These are phyloP conservation scores for Mayetiola destructor DNA, from an alignment of 2,888 invertebrate genomes.

Conservation along the genomic window DNA sequence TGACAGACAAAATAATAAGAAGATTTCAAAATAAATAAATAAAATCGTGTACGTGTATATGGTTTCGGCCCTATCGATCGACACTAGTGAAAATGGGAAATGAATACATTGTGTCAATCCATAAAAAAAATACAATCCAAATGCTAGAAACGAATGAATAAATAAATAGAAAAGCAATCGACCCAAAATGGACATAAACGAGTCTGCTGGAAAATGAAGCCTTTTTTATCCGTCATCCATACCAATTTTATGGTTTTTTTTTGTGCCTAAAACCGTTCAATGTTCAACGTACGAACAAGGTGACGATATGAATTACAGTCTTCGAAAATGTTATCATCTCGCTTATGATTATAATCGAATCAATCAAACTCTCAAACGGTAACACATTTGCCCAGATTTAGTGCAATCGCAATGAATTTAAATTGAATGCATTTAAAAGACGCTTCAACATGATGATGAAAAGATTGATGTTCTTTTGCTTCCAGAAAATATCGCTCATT, in stretches of 20 bases:
- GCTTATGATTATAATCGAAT: conserved; percentile 8
- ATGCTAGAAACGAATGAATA: not conserved
- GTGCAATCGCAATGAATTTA: not conserved
- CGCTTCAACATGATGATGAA: too few species aligned
- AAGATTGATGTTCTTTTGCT: too few species aligned
- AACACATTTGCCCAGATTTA: not conserved
- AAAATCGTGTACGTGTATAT: not conserved
- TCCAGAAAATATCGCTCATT: too few species aligned
- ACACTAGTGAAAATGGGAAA: not conserved
- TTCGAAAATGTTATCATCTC: conserved; percentile 10
- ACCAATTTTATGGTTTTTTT: too few species aligned
- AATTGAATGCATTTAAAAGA: too few species aligned
- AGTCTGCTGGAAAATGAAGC: not conserved
- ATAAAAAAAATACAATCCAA: not conserved
- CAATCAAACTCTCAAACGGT: too few species aligned
- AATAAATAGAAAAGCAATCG: not conserved
- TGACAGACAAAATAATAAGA: not conserved
- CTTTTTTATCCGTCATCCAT: too few species aligned
- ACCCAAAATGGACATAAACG: too few species aligned
- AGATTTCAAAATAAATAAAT: not conserved
- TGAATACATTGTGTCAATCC: not conserved
- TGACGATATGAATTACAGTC: not conserved
- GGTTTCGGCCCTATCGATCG: not conserved
- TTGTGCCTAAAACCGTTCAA: too few species aligned
- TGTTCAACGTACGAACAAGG: not conserved